These are phyloP conservation scores for Sula dactylatra DNA, from an alignment of 2,113 vertebrate genomes.

Conservation along the genomic window DNA sequence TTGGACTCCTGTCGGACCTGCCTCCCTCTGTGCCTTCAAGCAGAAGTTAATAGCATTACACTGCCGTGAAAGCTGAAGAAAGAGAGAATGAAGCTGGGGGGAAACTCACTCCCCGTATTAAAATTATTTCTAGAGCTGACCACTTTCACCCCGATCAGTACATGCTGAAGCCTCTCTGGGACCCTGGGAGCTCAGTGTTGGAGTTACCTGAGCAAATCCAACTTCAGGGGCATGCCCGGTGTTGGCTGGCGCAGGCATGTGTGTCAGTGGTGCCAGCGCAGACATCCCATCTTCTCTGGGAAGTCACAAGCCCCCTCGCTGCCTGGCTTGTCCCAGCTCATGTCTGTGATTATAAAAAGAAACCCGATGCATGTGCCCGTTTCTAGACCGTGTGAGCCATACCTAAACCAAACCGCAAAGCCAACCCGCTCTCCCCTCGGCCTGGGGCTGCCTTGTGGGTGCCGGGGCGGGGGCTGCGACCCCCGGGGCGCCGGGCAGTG, in stretches of 20 bases:
- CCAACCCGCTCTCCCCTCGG: too few species aligned
- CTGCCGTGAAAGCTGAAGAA: neutral
- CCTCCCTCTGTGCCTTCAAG: neutral
- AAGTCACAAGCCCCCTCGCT: neutral
- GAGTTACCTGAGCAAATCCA: neutral
- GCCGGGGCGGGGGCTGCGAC: neutral
- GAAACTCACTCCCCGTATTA: neutral
- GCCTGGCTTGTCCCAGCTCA: neutral
- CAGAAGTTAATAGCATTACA: neutral
- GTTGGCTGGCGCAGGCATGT: neutral
- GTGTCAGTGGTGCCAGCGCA: neutral
- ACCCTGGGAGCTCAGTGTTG: neutral
- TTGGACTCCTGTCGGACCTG: neutral
- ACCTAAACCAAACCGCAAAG: fast-evolving
- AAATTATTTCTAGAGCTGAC: neutral
- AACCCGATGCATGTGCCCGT: fast-evolving
- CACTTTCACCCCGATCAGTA: neutral
- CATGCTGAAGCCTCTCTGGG: neutral
- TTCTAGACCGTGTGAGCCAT: fast-evolving
- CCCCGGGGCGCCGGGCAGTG: neutral
- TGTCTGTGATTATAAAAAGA: fast-evolving
- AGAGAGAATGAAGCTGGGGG: neutral
- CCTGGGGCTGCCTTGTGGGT: neutral
- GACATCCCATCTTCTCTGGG: neutral
- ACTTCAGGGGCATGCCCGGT: too few species aligned